These are phyloP conservation scores for Elegia similella DNA, from an alignment of 2,888 invertebrate genomes.

Conservation along the genomic window DNA sequence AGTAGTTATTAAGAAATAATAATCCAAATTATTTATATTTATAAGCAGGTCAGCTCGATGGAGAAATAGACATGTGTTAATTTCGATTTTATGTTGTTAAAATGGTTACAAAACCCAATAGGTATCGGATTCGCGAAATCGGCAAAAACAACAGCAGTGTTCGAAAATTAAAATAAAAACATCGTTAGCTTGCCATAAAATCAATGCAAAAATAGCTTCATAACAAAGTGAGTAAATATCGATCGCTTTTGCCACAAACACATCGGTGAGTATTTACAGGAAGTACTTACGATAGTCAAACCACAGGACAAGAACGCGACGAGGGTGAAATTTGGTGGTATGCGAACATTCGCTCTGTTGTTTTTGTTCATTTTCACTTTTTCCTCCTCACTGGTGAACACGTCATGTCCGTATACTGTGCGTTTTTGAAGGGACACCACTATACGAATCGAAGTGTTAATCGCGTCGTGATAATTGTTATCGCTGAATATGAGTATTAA, in stretches of 20 bases:
- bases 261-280: background rate
- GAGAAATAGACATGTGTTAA: too few relatives aligned
- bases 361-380: conserved; percentile 33
- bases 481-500: conserved; percentile 46
- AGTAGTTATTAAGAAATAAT: too few relatives aligned
- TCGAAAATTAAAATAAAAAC: background rate
- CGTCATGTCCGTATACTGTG: conserved; percentile 46
- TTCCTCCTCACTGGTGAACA: conserved; percentile 32
- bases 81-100: too few relatives aligned
- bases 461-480: conserved; percentile 69
- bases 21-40: too few relatives aligned
- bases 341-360: conserved; percentile 4
- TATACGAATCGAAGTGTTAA: conserved; percentile 51
- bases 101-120: too few relatives aligned
- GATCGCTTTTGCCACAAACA: conserved; percentile 2
- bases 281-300: conserved; percentile 53
- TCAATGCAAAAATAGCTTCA: background rate
- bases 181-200: background rate
- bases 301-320: conserved; percentile 43
- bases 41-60: too few relatives aligned
- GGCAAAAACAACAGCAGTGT: too few relatives aligned
- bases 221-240: conserved; percentile 1
- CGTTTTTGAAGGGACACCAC: conserved; percentile 49
- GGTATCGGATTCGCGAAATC: too few relatives aligned
- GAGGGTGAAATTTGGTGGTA: conserved; percentile 37